Percentiles rank a stretch among this genome's conserved stretches.
Conservation (phyloP, 1,140 invertebrate species). For the Teleopsis dalmanni region DNA sequence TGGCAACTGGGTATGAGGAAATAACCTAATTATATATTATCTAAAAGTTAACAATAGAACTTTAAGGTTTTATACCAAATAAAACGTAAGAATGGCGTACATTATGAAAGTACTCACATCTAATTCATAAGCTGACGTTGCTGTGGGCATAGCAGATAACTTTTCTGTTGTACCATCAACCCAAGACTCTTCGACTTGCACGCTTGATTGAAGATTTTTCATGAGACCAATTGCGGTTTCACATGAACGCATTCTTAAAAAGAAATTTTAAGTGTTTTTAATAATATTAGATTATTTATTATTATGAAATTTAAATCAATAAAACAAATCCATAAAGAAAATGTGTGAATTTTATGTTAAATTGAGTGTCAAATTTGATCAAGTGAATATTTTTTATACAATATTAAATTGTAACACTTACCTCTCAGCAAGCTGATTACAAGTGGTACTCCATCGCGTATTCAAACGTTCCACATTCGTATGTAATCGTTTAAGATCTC, state of each 20-base stretch:
- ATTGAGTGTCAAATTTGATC: no score
- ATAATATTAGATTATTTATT: no score
- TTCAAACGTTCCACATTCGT: conserved; percentile 84
- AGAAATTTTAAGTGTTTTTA: conserved; percentile 16
- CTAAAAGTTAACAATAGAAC: conserved; percentile 9
- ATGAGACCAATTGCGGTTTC: conserved; percentile 79
- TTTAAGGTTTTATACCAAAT: no score
- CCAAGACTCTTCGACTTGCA: conserved; percentile 81
- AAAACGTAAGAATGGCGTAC: no score
- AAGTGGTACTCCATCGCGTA: conserved; percentile 84
- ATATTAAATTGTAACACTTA: conserved; percentile 33
- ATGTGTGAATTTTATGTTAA: no score
- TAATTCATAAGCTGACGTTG: conserved; percentile 43
- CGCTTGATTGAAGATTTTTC: conserved; percentile 76
- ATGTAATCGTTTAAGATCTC: conserved; percentile 88
- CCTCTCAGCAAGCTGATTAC: conserved; percentile 84
- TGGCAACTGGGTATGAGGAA: no score
- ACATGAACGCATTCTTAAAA: conserved; percentile 67
- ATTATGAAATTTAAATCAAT: not conserved
- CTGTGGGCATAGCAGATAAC: conserved; percentile 41
- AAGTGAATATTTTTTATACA: not conserved
- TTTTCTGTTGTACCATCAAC: conserved; percentile 61
- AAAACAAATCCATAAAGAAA: no score
- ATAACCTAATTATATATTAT: conserved; percentile 12
- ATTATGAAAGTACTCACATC: conserved; percentile 41